Evolutionary conservation across 2,888 invertebrate genomes (phyloP).

Genomic region (Agelastica alni): DNA sequence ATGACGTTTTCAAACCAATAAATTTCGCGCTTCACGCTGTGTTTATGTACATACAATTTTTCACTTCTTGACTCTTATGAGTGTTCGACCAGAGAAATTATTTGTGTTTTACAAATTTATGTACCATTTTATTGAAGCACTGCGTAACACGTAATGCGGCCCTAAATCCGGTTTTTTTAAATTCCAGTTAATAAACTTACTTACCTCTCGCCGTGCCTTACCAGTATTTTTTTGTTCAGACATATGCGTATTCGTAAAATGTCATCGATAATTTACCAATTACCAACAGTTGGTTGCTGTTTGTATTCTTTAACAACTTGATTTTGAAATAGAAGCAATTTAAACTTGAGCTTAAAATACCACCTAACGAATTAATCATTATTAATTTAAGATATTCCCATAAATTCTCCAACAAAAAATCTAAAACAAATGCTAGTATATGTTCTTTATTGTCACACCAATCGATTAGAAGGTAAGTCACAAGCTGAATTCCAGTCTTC

Average conservation of each 20-base stretch:
- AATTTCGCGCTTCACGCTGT: no score
- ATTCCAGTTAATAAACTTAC: not conserved
- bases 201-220: slow-evolving; percentile 2
- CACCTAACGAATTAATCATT: slow-evolving; percentile 2
- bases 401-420: no score
- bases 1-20: no score
- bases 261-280: slow-evolving; percentile 6
- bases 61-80: no score
- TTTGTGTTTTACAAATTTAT: not conserved
- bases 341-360: no score
- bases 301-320: slow-evolving; percentile 7
- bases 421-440: no score
- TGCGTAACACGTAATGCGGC: not conserved
- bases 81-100: no score
- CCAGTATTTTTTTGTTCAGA: not conserved
- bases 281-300: slow-evolving; percentile 12
- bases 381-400: no score
- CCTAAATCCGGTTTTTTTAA: not conserved
- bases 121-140: not conserved
- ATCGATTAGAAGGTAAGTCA: no score
- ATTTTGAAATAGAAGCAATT: not conserved
- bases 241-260: slow-evolving; percentile 1
- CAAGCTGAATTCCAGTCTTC: no score
- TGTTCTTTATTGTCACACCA: no score
- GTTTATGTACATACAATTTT: no score